Evolutionary conservation across 1,140 invertebrate species (phyloP).

Genomic region (Popillia japonica): DNA sequence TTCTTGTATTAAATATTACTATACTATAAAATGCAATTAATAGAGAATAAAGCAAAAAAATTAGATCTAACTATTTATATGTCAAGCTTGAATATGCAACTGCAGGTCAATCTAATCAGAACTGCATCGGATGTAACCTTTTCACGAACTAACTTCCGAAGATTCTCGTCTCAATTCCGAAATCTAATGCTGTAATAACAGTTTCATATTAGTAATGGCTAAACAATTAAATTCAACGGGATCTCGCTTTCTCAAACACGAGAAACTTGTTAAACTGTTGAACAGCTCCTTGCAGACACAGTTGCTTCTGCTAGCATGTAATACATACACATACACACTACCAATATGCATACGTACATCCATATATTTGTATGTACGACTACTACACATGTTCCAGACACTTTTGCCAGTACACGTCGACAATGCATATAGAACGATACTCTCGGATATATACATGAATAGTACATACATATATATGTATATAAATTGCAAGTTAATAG

Average conservation of each 20-base stretch:
- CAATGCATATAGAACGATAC: conserved; percentile 15
- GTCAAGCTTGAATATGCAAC: too few relatives aligned
- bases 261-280: conserved; percentile 36
- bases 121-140: too few relatives aligned
- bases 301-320: too few relatives aligned
- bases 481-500: conserved; percentile 38
- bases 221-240: conserved; percentile 5
- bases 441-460: not conserved
- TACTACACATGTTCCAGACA: conserved; percentile 24
- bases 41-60: too few relatives aligned
- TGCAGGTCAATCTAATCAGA: too few relatives aligned
- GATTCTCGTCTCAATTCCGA: not conserved
- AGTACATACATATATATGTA: not conserved
- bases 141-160: too few relatives aligned
- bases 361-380: not conserved
- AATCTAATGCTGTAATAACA: not conserved
- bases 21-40: too few relatives aligned
- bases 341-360: not conserved
- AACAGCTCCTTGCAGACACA: not conserved
- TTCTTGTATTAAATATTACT: too few relatives aligned
- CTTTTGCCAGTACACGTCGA: conserved; percentile 1
- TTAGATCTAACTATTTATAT: too few relatives aligned
- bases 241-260: not conserved
- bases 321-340: too few relatives aligned
- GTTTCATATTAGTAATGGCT: not conserved